phyloP scores from a whole-genome alignment of 1,140 invertebrate genomes.

The Hestina assimilis region DNA sequence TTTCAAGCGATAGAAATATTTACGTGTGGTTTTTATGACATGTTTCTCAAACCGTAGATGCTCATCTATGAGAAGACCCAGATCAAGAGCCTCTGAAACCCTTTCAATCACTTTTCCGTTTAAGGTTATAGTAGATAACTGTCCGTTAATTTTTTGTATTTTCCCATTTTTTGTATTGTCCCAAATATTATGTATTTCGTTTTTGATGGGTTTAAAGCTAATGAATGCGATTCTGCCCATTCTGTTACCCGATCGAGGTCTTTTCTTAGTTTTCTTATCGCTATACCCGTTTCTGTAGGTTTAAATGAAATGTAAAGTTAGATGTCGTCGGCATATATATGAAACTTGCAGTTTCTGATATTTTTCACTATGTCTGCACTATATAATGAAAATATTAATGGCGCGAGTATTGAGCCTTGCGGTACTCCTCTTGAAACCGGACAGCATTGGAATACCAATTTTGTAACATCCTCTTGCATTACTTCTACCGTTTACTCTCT shows the following conservation, averaged over 20 bases:
- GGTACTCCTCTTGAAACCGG: conserved; percentile 6
- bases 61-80: too few species aligned
- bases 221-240: neutral
- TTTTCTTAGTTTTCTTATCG: neutral
- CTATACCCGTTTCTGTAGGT: neutral
- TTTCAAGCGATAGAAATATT: too few species aligned
- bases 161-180: neutral
- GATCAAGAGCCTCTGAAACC: too few species aligned
- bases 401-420: neutral
- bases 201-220: too few species aligned
- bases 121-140: too few species aligned
- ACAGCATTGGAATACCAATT: too few species aligned
- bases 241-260: neutral
- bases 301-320: neutral
- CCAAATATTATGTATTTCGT: neutral
- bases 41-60: too few species aligned
- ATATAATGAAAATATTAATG: neutral
- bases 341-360: neutral
- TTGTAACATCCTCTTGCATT: too few species aligned
- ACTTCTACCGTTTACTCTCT: too few species aligned
- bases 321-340: conserved; percentile 1
- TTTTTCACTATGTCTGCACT: too few species aligned
- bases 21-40: neutral
- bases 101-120: too few species aligned
- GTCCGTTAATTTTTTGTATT: neutral